Base-by-base conservation (phyloP, 2,113 vertebrate species). In the Mixornis gularis region DNA sequence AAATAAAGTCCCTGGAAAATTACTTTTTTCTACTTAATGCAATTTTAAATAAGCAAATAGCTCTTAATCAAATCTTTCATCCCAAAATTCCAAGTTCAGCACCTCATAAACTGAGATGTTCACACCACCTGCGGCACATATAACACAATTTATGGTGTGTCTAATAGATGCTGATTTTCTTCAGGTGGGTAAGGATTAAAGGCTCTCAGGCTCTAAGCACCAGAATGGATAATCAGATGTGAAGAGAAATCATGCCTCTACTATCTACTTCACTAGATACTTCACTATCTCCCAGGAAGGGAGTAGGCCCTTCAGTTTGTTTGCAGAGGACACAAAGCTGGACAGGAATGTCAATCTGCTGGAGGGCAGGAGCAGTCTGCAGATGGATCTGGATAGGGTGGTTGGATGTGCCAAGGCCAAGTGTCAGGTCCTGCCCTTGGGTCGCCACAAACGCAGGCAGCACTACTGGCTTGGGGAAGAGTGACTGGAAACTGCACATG, bases 21-120 rank as follows among this genome's bases (percentile, higher is more conserved):
- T 52, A 12, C 10, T 46, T 78, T 78, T 46, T 46, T 17, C 41
- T 43, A 69, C 53, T 73, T 92, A 81, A 85, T 32, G 38, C 3
- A 58, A 55, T 87, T 87, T 72, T n/a, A 81, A 93, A 76, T 48
- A 65, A 63, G 30, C 17, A 83, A 92, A 92, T 52, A 84, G 58
- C 46, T 44, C 73, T 62, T 81, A 72, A 94, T 87, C 44, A 85
- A 62, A 70, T 78, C 24, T 64, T 80, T 84, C 49, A 64, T 86
- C 53, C 18, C 24, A 5, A 91, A 89, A 77, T 69, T 40, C 16
- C 14, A 43, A 52, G 51, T 91, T 89, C 82, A 95, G 22, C 66
- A 85, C 46, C 74, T 91, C 84, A 72, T 91, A 74, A 87, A 18
- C 0, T 0, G 43, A 72, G 49, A 64, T 0, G 3, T 49, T 81